phyloP scores from a whole-genome alignment of 2,888 invertebrate species.

The Apotomis capreana region DNA sequence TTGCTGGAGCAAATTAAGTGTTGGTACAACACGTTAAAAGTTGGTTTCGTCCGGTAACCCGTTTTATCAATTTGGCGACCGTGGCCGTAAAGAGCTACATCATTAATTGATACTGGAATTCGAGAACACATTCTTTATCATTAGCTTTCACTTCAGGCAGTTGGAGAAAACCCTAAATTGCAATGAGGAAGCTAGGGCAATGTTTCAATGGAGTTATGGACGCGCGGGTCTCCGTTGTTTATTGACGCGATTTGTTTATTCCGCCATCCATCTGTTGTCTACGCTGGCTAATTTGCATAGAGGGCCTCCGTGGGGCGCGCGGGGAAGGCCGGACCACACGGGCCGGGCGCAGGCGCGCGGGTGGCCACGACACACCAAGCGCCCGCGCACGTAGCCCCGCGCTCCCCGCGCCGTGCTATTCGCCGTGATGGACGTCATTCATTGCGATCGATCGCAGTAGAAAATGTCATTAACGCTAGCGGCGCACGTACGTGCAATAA shows the following conservation, averaged over 20 bases:
- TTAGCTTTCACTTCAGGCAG: constrained; percentile 30
- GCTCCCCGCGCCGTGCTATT: constrained; percentile 58
- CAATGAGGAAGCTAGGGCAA: constrained; percentile 19
- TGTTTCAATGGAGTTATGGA: constrained; percentile 32
- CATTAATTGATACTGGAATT: constrained; percentile 27
- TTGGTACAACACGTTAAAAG: constrained; percentile 39
- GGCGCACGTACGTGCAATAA: constrained; percentile 75
- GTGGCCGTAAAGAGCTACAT: constrained; percentile 51
- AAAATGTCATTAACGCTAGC: constrained; percentile 76
- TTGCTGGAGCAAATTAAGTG: constrained; percentile 12
- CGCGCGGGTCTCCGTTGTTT: constrained; percentile 46
- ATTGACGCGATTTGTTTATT: constrained; percentile 81
- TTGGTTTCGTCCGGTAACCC: constrained; percentile 60
- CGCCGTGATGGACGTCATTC: constrained; percentile 73
- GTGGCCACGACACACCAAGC: constrained; percentile 82
- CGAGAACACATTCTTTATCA: constrained; percentile 9
- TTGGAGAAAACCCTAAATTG: not conserved
- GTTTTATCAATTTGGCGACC: constrained; percentile 56
- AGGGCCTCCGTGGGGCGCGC: constrained; percentile 63
- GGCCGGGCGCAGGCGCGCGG: constrained; percentile 82
- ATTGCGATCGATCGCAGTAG: constrained; percentile 79
- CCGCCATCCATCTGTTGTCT: constrained; percentile 84
- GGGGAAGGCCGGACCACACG: constrained; percentile 78
- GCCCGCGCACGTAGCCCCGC: constrained; percentile 71
- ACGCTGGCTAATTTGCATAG: constrained; percentile 83